Evolutionary conservation across 2,797 vertebrate species (phyloP), one percentile per base, ranked within the genome.

Genomic region (Trematomus bernacchii): DNA sequence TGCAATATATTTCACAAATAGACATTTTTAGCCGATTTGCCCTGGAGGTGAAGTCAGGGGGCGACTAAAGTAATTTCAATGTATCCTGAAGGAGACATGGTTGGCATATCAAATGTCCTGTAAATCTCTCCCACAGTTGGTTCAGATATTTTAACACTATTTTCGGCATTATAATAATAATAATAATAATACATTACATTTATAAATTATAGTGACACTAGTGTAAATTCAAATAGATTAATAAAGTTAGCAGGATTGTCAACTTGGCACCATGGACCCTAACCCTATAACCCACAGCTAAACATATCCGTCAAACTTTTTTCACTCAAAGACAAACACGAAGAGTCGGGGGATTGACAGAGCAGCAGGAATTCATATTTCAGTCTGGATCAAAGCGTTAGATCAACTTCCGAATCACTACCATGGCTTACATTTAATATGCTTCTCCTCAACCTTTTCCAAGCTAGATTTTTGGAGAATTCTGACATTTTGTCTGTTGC

Each of bases 281-380:
- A 37, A 37, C 33, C 33, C 33, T 37, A 37, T 7, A 37, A 37
- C 33, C 33, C 33, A 33, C 7, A 9, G 8, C 33, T 37, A 37
- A 37, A 37, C 33, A 37, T 9, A 37, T 27, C 27, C 27, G 19
- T 8, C 58, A 15, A 27, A 27, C 27, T 27, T 27, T 5, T 27
- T 27, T 27, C 27, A 27, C 27, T 5, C 27, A 27, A 27, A 27
- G 27, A 27, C 27, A 27, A 27, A 27, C 27, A 27, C 27, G 4
- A 46, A 46, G 15, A 19, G 23, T 55, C 33, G 12, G 13, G 57
- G 40, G n/a, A 40, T 0, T 43, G n/a, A 37, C 12, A n/a, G 37
- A n/a, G 54, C 33, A 19, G 18, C 7, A 40, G 11, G n/a, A 21
- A 47, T 57, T 52, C 44, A 62, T 71, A 55, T 55, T 37, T 54